A percentile compares a stretch with the other conserved stretches of the same genome.
Evolutionary conservation across 2,113 vertebrate species (phyloP).

Genomic region (Ciconia boyciana): DNA sequence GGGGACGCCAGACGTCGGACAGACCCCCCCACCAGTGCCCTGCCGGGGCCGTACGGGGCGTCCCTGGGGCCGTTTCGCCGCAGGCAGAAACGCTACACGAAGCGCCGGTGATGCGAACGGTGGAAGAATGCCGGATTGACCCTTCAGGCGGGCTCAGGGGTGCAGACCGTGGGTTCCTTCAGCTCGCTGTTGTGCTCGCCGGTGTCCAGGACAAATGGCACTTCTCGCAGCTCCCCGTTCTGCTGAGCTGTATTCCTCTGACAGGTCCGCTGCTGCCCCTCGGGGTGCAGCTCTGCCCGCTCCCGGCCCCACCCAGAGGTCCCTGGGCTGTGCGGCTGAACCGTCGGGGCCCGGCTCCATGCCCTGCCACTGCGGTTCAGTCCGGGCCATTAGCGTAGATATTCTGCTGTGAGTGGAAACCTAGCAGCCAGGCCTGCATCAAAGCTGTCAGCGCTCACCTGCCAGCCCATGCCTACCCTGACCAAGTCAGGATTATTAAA

Average conservation of each 20-base stretch:
- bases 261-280: neutral
- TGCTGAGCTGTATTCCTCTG: neutral
- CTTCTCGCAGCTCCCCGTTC: accelerated
- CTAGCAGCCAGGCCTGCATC: neutral
- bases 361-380: neutral
- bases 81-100: neutral
- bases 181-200: neutral
- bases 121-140: neutral
- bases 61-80: neutral
- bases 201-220: accelerated
- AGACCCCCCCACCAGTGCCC: too few species aligned
- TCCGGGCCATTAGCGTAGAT: neutral
- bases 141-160: too few species aligned
- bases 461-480: neutral
- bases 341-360: accelerated
- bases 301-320: neutral
- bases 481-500: neutral
- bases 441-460: neutral
- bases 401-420: neutral
- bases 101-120: neutral
- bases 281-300: neutral
- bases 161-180: accelerated
- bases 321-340: accelerated
- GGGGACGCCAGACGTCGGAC: neutral
- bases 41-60: neutral